Base-by-base conservation (phyloP, 2,888 invertebrate genomes). In the Pterostichus niger region DNA sequence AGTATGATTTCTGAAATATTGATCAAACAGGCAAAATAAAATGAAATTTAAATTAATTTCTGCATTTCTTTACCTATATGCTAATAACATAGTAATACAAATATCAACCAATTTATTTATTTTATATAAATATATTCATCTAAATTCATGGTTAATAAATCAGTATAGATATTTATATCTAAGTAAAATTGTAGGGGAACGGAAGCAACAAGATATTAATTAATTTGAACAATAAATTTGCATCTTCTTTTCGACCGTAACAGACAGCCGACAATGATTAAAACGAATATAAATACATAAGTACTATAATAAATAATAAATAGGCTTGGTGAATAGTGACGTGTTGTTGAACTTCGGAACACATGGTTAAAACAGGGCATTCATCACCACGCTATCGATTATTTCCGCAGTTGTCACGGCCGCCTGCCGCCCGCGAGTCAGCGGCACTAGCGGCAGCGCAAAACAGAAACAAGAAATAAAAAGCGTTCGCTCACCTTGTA, bases 401-500 rank as follows among this genome's bases (percentile, higher is more conserved):
- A 9, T 56, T 56, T 56, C 56, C 17, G 56, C 56, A 56, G 56
- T 56, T 56, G 56, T 56, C 56, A 56, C 56, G 56, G 6, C 56
- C 56, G 68, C 56, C 56, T 56, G 56, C 56, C 13, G 56, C 17
- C 56, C 13, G 56, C 9, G 6, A 13, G n/a, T n/a, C 52, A 11
- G 13, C n/a, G 9, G 13, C 2, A 9, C 17, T 4, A 15, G 15
- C 17, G 3, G 17, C 54, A 5, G 17, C 13, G 46, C 49, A 49
- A 49, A 49, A 49, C 13, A 49, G 49, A 49, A 49, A 49, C 49
- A 49, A 49, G 49, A 40, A 40, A 40, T 6, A 40, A 40, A 40
- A 40, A 40, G 40, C 40, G 40, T 9, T 40, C 40, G 85, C 89
- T 89, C 91, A 96, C 96, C 94, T 96, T 96, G 88, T 94, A 97